A percentile compares a stretch with the other conserved stretches of the same genome.
Conservation (phyloP, 2,888 invertebrate genomes). For the Brachycybe producta region DNA sequence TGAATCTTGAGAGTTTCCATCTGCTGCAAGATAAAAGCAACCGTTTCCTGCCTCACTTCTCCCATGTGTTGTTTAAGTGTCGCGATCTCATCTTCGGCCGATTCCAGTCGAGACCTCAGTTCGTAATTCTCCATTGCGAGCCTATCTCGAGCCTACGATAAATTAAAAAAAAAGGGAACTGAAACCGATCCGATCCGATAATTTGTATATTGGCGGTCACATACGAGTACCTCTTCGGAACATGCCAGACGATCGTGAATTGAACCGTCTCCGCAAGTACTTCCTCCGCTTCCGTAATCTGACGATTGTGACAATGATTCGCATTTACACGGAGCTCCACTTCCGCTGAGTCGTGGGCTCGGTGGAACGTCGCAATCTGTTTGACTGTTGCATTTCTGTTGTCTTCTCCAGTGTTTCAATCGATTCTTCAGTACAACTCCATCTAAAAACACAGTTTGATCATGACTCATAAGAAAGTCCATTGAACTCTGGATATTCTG, state of each 20-base stretch:
- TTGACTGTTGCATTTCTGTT: constrained; percentile 7
- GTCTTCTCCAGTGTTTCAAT: constrained; percentile 10
- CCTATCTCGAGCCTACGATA: constrained; percentile 12
- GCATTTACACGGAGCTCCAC: neutral
- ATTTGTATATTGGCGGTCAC: neutral
- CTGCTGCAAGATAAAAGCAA: constrained; percentile 18
- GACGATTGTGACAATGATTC: neutral
- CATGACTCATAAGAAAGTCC: neutral
- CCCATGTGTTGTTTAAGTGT: constrained; percentile 14
- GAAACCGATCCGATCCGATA: too few species aligned
- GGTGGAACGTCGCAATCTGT: constrained; percentile 7
- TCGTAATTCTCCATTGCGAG: constrained; percentile 15
- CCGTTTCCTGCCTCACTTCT: constrained; percentile 17
- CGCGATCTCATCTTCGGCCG: constrained; percentile 13
- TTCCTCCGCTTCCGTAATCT: neutral
- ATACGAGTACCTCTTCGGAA: constrained; percentile 2
- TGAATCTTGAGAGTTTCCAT: constrained; percentile 21
- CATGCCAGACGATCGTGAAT: neutral
- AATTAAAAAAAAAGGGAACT: too few species aligned
- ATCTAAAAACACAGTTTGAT: neutral
- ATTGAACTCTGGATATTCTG: too few species aligned
- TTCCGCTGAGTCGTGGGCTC: constrained; percentile 5
- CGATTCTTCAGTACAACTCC: constrained; percentile 9
- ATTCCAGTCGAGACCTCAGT: constrained; percentile 15
- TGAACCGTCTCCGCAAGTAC: neutral